Evolutionary conservation across 2,797 vertebrate genomes (phyloP), one percentile per base, ranked within the genome.

Genomic region (Psittacula derbiana): DNA sequence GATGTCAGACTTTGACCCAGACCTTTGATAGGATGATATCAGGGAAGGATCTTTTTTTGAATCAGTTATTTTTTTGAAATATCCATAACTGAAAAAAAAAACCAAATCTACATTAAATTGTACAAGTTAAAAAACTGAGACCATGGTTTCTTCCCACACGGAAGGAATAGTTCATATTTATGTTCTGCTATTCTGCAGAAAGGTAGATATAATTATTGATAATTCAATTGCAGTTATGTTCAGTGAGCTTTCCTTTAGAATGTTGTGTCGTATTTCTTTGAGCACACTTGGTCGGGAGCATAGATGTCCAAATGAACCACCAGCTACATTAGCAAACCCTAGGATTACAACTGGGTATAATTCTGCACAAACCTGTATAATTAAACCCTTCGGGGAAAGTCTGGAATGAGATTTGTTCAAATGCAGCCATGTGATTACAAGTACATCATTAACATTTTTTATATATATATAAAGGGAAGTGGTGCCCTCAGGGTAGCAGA

Each of bases 331-430:
- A 81, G 44, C 28, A 79, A 72, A 60, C 28, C 25, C n/a, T 24
- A 73, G 43, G 67, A 91, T 88, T 88, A 64, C 58, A 81, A 72
- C 43, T 60, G 58, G 8, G 6, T 64, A 30, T 74, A 87, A 87
- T 85, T 94, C 75, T 67, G 27, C 31, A 70, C 62, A 86, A 91
- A 88, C 21, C 12, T 44, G 44, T 61, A 84, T 96, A 93, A 96
- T 93, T 84, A 94, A 88, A 60, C 61, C 85, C 87, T 91, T 76
- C 60, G 75, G 85, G 95, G 87, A 75, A 84, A 67, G 25, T 55
- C 82, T 92, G 60, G 76, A 92, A 94, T 90, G 82, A 94, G 73
- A 88, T 79, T 72, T 0, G 0, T 94, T 96, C 55, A 76, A 86
- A 86, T 58, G 64, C 64, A 91, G 58, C 62, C 88, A 70, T 64